Evolutionary conservation across 1,140 invertebrate species (phyloP), one percentile per base, ranked within the genome.

Genomic region (Gryllus bimaculatus): DNA sequence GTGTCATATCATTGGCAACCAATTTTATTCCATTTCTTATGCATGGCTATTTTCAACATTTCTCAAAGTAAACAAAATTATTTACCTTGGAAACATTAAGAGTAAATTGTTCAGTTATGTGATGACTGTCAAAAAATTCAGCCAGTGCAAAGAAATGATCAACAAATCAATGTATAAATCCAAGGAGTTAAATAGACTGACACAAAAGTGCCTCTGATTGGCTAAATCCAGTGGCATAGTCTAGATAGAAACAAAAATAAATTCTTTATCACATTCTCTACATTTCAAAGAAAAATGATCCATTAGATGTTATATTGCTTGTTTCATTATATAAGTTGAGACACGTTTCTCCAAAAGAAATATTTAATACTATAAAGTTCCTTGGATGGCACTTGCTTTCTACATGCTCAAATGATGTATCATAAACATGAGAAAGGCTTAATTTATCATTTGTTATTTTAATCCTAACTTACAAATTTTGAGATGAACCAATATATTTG

Each of bases 171-270:
- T 66, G 18, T 66, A 66, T 66, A 66, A 66, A 66, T 66, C 54
- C 54, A 66, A 66, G 54, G 54, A 66, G 54, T 66, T 66, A 66
- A 66, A 66, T 66, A 66, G 54, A 66, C 54, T 66, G 54, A 66
- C 54, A 66, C 54, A 66, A 66, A 66, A 66, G 54, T 66, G 54
- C 54, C 54, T 66, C 54, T 66, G 54, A 66, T 66, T 66, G 54
- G 54, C 54, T 66, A 66, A 39, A 66, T 66, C 54, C 54, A 66
- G 54, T 66, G 54, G 54, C 54, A 66, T 66, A 66, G 54, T 66
- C 54, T 66, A 66, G 54, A 66, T 66, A 66, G 54, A 66, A 66
- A 66, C 10, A 13, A 66, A 66, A 66, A 66, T 13, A 10, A 66
- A 18, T 66, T 13, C 18, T 10, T 66, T 66, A 66, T 66, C 54